A percentile compares a stretch with the other conserved stretches of the same genome.
Conservation (phyloP, 2,797 vertebrate genomes). For the Alouatta caraya region DNA sequence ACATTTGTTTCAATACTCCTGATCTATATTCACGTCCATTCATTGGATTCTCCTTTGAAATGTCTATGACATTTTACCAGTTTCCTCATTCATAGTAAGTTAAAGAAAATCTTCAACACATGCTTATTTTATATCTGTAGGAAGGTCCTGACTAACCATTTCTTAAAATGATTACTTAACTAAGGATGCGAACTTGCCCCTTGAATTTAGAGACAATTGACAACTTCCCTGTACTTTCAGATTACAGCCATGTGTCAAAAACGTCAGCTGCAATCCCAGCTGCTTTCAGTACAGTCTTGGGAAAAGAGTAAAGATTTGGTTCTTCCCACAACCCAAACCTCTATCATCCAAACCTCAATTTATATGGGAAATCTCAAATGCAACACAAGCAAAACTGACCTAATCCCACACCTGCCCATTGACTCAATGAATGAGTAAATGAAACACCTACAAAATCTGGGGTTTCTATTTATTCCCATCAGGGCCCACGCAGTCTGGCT, state of each 20-base stretch:
- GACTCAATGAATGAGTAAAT: not conserved
- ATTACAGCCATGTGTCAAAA: not conserved
- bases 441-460: not conserved
- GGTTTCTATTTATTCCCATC: conserved; percentile 3
- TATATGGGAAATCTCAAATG: conserved; percentile 40
- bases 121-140: not conserved
- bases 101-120: not conserved
- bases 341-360: not conserved
- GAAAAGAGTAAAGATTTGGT: not conserved
- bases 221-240: not conserved
- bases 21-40: not conserved
- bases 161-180: conserved; percentile 44
- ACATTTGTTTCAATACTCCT: conserved; percentile 5
- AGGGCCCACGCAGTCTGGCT: not conserved
- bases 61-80: not conserved
- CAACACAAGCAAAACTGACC: not conserved
- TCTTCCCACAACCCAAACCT: not conserved
- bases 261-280: not conserved
- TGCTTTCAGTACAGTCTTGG: not conserved
- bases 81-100: not conserved
- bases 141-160: not conserved
- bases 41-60: not conserved
- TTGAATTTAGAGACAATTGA: not conserved
- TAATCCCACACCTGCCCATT: not conserved
- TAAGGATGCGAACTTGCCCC: not conserved